phyloP scores from a whole-genome alignment of 2,888 invertebrate species.

The Hyalella azteca region DNA sequence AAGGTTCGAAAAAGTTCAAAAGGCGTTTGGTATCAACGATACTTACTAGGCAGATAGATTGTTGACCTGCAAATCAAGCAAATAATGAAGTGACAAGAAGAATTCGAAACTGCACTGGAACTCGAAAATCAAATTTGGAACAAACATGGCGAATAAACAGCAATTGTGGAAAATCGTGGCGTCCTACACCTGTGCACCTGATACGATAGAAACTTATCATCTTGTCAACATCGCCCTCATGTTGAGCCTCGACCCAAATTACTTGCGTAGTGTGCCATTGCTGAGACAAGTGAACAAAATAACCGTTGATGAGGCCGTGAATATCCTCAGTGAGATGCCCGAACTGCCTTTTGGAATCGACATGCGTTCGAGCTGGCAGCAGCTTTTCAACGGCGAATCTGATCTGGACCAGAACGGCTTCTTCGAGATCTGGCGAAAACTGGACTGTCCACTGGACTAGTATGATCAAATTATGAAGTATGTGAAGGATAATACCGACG shows the following conservation, averaged over 20 bases:
- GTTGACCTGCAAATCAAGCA: too few relatives aligned
- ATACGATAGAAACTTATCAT: neutral
- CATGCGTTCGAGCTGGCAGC: neutral
- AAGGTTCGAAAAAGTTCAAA: too few relatives aligned
- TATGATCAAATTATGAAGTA: neutral
- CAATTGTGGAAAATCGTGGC: slow-evolving; percentile 8
- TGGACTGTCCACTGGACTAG: slow-evolving; percentile 2
- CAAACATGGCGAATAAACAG: neutral
- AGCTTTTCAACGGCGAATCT: neutral
- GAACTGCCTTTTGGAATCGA: neutral
- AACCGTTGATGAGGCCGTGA: neutral
- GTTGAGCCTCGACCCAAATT: slow-evolving; percentile 12
- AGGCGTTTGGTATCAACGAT: too few relatives aligned
- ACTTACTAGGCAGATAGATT: too few relatives aligned
- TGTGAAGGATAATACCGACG: neutral
- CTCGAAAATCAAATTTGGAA: too few relatives aligned
- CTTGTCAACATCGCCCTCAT: slow-evolving; percentile 13
- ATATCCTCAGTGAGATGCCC: neutral
- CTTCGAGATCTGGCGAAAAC: slow-evolving; percentile 2
- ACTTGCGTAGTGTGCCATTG: neutral
- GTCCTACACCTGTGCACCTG: slow-evolving; percentile 23
- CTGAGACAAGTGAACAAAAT: neutral
- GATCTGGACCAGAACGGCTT: neutral
- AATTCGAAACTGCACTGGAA: too few relatives aligned
- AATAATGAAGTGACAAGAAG: too few relatives aligned